Evolutionary conservation across 1,140 invertebrate species (phyloP), one percentile per base, ranked within the genome.

Genomic region (Rhagoletis zephyria): DNA sequence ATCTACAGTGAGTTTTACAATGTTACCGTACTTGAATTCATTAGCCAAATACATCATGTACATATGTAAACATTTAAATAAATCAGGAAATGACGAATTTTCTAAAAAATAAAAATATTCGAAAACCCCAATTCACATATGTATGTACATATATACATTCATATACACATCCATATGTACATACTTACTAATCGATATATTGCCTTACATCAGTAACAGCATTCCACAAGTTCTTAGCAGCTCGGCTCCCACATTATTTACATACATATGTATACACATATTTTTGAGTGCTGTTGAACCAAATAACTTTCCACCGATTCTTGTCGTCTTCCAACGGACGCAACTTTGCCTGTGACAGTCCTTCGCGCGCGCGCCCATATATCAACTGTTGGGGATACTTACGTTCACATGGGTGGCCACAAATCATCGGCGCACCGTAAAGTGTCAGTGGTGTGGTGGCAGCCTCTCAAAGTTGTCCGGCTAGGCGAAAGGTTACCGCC

Each of bases 391-490:
- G 3, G 14, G 74, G 16, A 7, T 81, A 81, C 74, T 81, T 30
- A 10, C 48, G 51, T n/a, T 2, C 9, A n/a, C n/a, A 81, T 81
- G 74, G 74, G 74, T 81, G 74, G 74, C 19, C 74, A 81, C 74
- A 81, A 81, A 81, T 81, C 74, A 81, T 56, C 0, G 74, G 74
- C 74, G n/a, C 48, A 81, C 74, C 74, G 74, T 56, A 81, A 81
- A 81, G n/a, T 81, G 48, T 51, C 74, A 59, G 42, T 56, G 45
- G 48, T 56, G 48, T 56, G 12, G 48, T 81, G 74, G 74, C 74
- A 81, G 51, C 74, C 12, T 2, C 74, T 81, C 48, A 81, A 81
- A 81, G 48, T 14, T 56, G 74, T 30, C n/a, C 16, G 19, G 10
- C 74, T 81, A 19, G 51, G 48, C 74, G 19, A 81, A 56, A 81